Conservation (phyloP, 2,797 vertebrate genomes). For the Sorex maritimensis region DNA sequence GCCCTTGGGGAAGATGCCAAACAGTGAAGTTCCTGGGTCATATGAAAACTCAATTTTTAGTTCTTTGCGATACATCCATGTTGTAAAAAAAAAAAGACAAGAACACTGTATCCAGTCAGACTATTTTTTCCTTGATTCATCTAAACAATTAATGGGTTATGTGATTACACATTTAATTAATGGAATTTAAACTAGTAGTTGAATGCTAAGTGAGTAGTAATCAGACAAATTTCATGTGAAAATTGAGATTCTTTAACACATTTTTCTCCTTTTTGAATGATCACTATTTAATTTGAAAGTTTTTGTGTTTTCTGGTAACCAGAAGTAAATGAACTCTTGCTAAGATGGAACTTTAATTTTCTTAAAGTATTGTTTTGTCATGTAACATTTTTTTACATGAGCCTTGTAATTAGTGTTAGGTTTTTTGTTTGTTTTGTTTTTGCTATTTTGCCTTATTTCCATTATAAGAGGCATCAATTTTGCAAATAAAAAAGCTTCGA, state of each 20-base stretch:
- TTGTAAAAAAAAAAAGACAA: too few relatives aligned
- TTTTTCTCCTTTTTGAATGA: slow-evolving; percentile 18
- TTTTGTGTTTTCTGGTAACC: slow-evolving; percentile 49
- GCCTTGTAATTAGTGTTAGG: not conserved
- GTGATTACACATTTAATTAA: slow-evolving; percentile 63
- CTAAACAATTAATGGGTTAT: slow-evolving; percentile 15
- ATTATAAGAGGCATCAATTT: slow-evolving; percentile 16
- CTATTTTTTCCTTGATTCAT: slow-evolving; percentile 12
- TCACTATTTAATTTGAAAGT: slow-evolving; percentile 42
- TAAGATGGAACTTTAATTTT: slow-evolving; percentile 27
- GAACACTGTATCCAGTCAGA: not conserved
- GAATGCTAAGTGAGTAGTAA: not conserved
- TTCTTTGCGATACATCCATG: too few relatives aligned
- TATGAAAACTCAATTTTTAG: too few relatives aligned
- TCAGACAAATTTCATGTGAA: slow-evolving; percentile 45
- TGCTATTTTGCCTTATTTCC: slow-evolving; percentile 14
- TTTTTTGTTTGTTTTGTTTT: not conserved
- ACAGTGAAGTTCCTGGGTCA: too few relatives aligned
- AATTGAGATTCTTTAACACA: slow-evolving; percentile 29
- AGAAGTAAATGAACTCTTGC: slow-evolving; percentile 30
- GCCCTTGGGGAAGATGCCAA: too few relatives aligned
- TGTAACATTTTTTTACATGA: not conserved
- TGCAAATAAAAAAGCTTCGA: slow-evolving; percentile 41
- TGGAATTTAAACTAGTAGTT: slow-evolving; percentile 20
- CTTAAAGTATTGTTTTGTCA: not conserved